Evolutionary conservation across 1,140 invertebrate species (phyloP).

Genomic region (Drosophila serrata): DNA sequence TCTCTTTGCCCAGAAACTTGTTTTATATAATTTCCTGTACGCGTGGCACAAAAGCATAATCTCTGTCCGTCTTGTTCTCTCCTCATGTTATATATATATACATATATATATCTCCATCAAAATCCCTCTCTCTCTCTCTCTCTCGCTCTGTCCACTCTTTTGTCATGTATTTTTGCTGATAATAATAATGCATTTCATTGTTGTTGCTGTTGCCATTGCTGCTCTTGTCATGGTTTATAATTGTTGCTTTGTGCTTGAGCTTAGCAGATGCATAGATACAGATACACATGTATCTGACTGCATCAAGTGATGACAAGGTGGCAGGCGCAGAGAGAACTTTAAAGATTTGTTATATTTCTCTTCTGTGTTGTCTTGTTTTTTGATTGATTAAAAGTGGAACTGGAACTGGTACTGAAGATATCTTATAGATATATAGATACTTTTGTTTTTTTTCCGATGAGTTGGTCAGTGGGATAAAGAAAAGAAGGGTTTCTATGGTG

Average conservation of each 20-base stretch:
- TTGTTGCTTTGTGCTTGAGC: conserved; percentile 67
- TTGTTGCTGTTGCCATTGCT: conserved; percentile 40
- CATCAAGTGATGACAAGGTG: conserved; percentile 25
- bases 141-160: conserved; percentile 53
- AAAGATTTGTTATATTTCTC: conserved; percentile 29
- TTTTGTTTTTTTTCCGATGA: not conserved
- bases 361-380: conserved; percentile 14
- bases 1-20: conserved; percentile 55
- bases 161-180: conserved; percentile 79
- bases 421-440: not conserved
- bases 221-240: conserved; percentile 71
- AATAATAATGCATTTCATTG: conserved; percentile 79
- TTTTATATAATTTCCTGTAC: conserved; percentile 82
- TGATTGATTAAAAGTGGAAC: conserved; percentile 67
- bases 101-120: conserved; percentile 16
- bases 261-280: conserved; percentile 57
- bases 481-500: not conserved
- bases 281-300: conserved; percentile 50
- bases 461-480: conserved; percentile 3
- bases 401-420: not conserved
- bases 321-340: conserved; percentile 14
- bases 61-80: conserved; percentile 39
- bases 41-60: conserved; percentile 79
- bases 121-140: conserved; percentile 11
- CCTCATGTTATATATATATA: too few relatives aligned